Evolutionary conservation across 2,797 vertebrate species (phyloP).

Genomic region (Bucorvus abyssinicus): DNA sequence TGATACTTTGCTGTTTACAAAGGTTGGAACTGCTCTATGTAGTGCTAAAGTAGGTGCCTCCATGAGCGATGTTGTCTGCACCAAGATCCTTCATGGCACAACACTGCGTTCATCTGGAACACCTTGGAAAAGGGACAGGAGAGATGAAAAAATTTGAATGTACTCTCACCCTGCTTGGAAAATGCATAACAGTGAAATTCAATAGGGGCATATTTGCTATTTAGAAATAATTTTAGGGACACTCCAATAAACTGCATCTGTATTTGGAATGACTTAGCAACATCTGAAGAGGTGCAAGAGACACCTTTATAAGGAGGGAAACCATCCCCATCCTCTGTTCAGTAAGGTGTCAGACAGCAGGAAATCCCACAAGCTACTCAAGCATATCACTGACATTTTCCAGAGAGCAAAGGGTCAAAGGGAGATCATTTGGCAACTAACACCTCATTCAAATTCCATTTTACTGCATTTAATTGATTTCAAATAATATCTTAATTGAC

Average conservation of each 20-base stretch:
- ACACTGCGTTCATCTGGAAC: not conserved
- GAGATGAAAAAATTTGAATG: not conserved
- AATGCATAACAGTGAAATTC: not conserved
- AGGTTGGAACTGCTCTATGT: not conserved
- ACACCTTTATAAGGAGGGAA: not conserved
- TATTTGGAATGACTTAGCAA: not conserved
- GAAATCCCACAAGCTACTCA: not conserved
- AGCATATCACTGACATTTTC: not conserved
- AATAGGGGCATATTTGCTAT: not conserved
- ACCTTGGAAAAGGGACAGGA: not conserved
- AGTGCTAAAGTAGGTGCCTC: not conserved
- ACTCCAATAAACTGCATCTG: not conserved
- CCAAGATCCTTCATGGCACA: not conserved
- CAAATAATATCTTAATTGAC: not conserved
- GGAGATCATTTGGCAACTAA: not conserved
- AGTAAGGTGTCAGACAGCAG: not conserved
- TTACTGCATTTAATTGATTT: not conserved
- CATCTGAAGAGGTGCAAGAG: not conserved
- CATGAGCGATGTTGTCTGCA: not conserved
- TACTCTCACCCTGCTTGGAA: not conserved
- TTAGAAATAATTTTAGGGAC: not conserved
- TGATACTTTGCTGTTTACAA: not conserved
- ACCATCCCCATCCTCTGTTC: rapidly evolving
- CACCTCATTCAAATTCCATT: not conserved
- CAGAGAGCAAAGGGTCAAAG: not conserved